Percentiles rank a stretch among this genome's conserved stretches.
These are phyloP conservation scores for Aspidiotus destructor DNA, from an alignment of 2,888 invertebrate genomes.

Conservation along the genomic window DNA sequence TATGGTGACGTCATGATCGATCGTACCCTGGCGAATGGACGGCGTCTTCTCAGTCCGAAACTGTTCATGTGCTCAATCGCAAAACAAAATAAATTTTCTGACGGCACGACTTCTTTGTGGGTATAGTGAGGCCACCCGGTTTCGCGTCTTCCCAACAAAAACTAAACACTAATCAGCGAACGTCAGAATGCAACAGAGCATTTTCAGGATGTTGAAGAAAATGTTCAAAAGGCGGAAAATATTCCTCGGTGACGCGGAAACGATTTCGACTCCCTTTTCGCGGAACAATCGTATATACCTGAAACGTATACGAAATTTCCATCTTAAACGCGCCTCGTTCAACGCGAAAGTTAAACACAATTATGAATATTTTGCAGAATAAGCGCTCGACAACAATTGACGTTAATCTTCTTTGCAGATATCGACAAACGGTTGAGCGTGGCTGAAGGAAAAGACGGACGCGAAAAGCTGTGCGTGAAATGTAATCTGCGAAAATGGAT, in stretches of 20 bases:
- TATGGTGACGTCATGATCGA: too few relatives aligned
- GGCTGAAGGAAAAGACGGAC: constrained; percentile 3
- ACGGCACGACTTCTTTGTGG: too few relatives aligned
- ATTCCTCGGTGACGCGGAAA: constrained; percentile 23
- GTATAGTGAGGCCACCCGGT: too few relatives aligned
- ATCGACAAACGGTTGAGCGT: constrained; percentile 3
- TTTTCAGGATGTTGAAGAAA: constrained; percentile 9
- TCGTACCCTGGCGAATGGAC: too few relatives aligned
- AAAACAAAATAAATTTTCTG: too few relatives aligned
- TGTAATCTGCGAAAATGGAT: not conserved
- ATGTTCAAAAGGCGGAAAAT: constrained; percentile 19
- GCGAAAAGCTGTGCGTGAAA: not conserved
- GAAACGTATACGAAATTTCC: not conserved
- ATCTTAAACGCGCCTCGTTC: constrained; percentile 6
- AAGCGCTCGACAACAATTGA: constrained; percentile 27
- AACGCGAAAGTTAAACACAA: constrained; percentile 20
- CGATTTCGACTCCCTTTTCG: constrained; percentile 19
- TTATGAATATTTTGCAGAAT: constrained; percentile 27
- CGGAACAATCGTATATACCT: constrained; percentile 8
- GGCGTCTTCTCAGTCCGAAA: too few relatives aligned
- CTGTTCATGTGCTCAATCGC: too few relatives aligned
- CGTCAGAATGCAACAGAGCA: constrained; percentile 22
- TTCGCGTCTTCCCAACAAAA: not conserved
- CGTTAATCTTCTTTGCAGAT: constrained; percentile 18
- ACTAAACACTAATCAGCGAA: constrained; percentile 13